Evolutionary conservation across 2,797 vertebrate species (phyloP).

Genomic region (Lophius americanus): DNA sequence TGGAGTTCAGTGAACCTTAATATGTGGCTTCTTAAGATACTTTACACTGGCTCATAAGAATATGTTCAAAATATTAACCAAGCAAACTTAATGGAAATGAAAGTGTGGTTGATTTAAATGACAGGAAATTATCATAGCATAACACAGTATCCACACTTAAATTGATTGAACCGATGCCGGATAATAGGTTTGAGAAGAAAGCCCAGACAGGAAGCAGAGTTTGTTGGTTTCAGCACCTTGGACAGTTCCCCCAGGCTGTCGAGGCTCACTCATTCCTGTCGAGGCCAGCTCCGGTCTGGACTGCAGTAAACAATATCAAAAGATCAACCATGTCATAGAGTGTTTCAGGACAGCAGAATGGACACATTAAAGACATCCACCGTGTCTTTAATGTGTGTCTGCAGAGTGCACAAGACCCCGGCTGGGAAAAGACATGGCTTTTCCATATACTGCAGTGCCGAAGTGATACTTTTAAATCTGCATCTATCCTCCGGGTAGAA

Average conservation of each 20-base stretch:
- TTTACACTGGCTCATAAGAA: no score
- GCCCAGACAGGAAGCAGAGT: constrained; percentile 7
- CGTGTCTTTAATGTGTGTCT: background rate
- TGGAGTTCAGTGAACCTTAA: no score
- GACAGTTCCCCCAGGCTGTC: constrained; percentile 62
- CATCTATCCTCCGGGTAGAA: constrained; percentile 1
- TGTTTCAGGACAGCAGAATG: constrained; percentile 1
- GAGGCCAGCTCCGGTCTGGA: constrained; percentile 44
- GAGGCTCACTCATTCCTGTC: constrained; percentile 47
- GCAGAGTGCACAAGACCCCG: background rate
- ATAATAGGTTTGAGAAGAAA: background rate
- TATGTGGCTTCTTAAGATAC: no score
- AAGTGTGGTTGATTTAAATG: background rate
- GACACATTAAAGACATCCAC: no score
- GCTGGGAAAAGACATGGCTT: constrained; percentile 40
- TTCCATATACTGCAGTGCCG: constrained; percentile 50
- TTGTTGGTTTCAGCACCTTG: constrained; percentile 54
- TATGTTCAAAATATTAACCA: no score
- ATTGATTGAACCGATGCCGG: background rate
- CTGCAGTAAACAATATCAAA: constrained; percentile 23
- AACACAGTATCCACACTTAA: background rate
- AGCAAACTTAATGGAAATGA: constrained; percentile 1
- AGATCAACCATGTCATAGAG: constrained; percentile 13
- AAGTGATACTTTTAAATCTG: constrained; percentile 19
- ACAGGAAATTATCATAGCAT: no score